Conservation (phyloP, 2,888 invertebrate genomes). For the Gryllus longicercus region DNA sequence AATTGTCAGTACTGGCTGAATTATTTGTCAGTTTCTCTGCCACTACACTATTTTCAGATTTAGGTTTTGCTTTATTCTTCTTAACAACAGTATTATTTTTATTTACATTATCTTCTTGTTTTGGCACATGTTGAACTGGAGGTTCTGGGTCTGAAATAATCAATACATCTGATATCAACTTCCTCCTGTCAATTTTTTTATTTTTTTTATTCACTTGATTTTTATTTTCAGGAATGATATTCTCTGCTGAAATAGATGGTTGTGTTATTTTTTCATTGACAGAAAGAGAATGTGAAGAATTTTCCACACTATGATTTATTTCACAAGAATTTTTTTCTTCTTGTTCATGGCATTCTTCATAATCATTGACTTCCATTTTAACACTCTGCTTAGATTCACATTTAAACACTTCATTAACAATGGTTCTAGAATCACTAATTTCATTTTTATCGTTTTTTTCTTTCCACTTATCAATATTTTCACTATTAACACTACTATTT, state of each 20-base stretch:
- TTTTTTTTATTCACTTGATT: conserved; percentile 61
- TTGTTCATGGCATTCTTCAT: not conserved
- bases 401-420: too few relatives aligned
- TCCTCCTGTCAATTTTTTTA: conserved; percentile 60
- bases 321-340: not conserved
- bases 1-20: not conserved
- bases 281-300: not conserved
- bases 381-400: not conserved
- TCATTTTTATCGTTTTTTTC: too few relatives aligned
- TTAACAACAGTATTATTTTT: not conserved
- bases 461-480: too few relatives aligned
- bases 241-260: not conserved
- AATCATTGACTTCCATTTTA: not conserved
- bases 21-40: not conserved
- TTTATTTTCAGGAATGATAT: conserved; percentile 35
- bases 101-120: not conserved
- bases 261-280: not conserved
- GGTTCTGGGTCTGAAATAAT: conserved; percentile 59
- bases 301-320: conserved; percentile 5
- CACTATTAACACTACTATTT: too few relatives aligned
- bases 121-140: not conserved
- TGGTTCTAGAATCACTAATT: too few relatives aligned
- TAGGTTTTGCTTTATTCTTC: not conserved
- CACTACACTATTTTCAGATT: not conserved
- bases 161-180: conserved; percentile 61